Conservation (phyloP, 2,888 invertebrate genomes). For the Amiota communis region DNA sequence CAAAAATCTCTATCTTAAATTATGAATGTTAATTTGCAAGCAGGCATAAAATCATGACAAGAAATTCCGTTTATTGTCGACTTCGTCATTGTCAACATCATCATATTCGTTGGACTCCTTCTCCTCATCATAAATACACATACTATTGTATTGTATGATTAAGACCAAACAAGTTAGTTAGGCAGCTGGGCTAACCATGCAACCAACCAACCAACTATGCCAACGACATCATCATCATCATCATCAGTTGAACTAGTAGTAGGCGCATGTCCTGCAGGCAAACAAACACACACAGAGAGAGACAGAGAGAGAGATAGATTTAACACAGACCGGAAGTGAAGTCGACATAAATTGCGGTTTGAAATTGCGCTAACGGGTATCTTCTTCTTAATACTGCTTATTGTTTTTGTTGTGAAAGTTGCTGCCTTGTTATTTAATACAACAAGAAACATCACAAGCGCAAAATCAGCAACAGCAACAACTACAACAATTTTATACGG, state of each 20-base stretch:
- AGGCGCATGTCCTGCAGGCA: too few relatives aligned
- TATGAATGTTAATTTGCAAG: conserved; percentile 64
- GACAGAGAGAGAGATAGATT: conserved; percentile 50
- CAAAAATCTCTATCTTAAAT: conserved; percentile 47
- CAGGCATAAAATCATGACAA: conserved; percentile 61
- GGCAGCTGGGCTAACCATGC: background rate
- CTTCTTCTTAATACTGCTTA: background rate
- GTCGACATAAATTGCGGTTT: conserved; percentile 65
- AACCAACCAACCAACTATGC: too few relatives aligned
- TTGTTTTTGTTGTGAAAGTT: conserved; percentile 14
- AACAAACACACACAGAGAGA: too few relatives aligned
- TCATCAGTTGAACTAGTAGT: too few relatives aligned
- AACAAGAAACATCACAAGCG: conserved; percentile 28
- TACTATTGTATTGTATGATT: background rate
- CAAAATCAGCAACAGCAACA: conserved; percentile 26
- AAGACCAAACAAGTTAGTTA: background rate
- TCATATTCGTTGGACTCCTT: background rate
- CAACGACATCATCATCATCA: too few relatives aligned
- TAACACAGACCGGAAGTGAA: conserved; percentile 63
- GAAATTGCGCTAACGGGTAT: conserved; percentile 46
- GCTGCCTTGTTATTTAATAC: conserved; percentile 48
- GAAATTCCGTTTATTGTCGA: conserved; percentile 44
- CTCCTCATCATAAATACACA: background rate
- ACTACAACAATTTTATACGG: conserved; percentile 35
- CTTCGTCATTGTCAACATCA: background rate